Base-by-base conservation (phyloP, 2,113 vertebrate genomes). In the Thomomys bottae region DNA sequence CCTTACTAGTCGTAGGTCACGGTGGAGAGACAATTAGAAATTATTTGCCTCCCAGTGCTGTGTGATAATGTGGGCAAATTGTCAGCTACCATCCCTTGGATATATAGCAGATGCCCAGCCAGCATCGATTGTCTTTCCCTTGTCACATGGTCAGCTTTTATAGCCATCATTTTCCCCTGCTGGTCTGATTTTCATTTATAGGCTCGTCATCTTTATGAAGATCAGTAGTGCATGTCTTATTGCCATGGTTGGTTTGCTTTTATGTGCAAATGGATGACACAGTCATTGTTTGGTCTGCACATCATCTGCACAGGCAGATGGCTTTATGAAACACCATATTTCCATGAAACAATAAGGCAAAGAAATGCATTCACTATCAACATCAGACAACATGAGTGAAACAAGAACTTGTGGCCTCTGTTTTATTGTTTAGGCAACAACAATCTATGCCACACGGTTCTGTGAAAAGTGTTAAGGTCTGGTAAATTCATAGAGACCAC, bases 241-340 rank as follows among this genome's bases (percentile, higher is more conserved):
- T 84, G 84, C 63, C 64, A 67, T n/a, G n/a, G 0, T 78, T 49
- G 67, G 67, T 77, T 92, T 82, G 54, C 11, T 70, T 87, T 89
- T 81, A 84, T 76, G 89, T 94, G 34, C 54, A 85, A 82, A 45
- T 54, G 34, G 68, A 24, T 49, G 66, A 78, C 54, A 40, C 18
- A 63, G 36, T 88, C 85, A 71, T 89, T 81, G 42, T 36, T 18
- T 32, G 77, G n/a, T 88, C 32, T 81, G n/a, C n/a, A n/a, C n/a
- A n/a, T n/a, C n/a, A n/a, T n/a, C 34, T 57, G 28, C 68, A 30
- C 34, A 84, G 88, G 59, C 6, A 40, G 89, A 83, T 76, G 71
- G 63, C 34, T 94, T 91, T 75, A 79, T 63, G 84, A 12, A 75
- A 91, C 75, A 42, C 10, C 20, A 24, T 70, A 20, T 90, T 93